Conservation (phyloP, 2,113 vertebrate species). For the Notarius quadriscutis region DNA sequence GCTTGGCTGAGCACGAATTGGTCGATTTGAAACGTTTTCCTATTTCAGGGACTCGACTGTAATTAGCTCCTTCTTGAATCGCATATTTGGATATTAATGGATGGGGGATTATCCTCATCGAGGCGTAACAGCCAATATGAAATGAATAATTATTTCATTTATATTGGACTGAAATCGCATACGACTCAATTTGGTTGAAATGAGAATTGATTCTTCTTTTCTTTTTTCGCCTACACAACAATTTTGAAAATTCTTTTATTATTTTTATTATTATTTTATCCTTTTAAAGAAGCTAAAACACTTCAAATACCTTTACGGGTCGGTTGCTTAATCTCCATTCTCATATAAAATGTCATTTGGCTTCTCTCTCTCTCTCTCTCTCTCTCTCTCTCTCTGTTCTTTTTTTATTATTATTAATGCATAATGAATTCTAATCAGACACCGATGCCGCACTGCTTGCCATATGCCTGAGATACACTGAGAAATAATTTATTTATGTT, state of each 20-base stretch:
- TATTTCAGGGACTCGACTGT: slow-evolving; percentile 65
- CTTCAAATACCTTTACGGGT: slow-evolving; percentile 60
- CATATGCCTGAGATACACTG: slow-evolving; percentile 65
- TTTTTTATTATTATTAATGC: slow-evolving; percentile 51
- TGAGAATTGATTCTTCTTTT: slow-evolving; percentile 52
- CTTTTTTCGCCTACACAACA: not conserved
- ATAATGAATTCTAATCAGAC: slow-evolving; percentile 62
- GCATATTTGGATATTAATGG: slow-evolving; percentile 74
- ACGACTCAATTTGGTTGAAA: slow-evolving; percentile 54
- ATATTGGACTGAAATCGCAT: slow-evolving; percentile 56
- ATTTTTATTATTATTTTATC: slow-evolving; percentile 4
- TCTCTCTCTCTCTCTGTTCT: not conserved
- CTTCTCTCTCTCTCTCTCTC: slow-evolving; percentile 13
- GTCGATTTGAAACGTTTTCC: slow-evolving; percentile 70
- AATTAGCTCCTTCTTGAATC: slow-evolving; percentile 67
- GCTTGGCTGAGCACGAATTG: slow-evolving; percentile 64
- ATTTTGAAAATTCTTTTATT: not conserved
- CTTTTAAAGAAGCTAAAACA: slow-evolving; percentile 40
- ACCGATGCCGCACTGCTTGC: slow-evolving; percentile 64
- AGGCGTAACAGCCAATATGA: slow-evolving; percentile 63
- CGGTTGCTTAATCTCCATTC: slow-evolving; percentile 58
- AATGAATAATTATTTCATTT: slow-evolving; percentile 68
- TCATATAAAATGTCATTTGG: slow-evolving; percentile 53
- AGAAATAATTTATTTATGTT: slow-evolving; percentile 71
- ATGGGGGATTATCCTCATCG: slow-evolving; percentile 66